Percentiles rank a stretch among this genome's conserved stretches.
Conservation (phyloP, 2,113 vertebrate species). For the Chiloscyllium plagiosum region DNA sequence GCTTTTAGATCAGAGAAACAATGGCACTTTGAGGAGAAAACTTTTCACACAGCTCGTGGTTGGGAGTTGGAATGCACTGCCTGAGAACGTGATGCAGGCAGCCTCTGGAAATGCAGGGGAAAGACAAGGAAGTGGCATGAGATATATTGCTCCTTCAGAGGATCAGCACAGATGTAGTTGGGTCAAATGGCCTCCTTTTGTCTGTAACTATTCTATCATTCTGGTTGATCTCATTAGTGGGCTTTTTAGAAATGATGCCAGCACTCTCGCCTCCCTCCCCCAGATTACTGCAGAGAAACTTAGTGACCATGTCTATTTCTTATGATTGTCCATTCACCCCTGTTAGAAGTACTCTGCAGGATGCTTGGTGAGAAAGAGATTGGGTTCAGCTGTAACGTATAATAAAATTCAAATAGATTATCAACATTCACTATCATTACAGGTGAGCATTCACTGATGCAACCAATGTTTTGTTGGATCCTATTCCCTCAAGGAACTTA, state of each 20-base stretch:
- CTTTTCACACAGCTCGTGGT: no score
- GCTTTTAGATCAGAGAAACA: no score
- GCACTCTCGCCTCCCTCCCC: neutral
- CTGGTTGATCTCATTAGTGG: neutral
- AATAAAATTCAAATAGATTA: neutral
- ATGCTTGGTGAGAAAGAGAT: neutral
- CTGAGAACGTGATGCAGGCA: no score
- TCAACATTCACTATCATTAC: neutral
- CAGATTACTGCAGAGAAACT: neutral
- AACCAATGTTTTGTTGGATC: neutral
- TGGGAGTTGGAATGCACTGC: no score
- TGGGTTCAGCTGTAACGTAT: neutral
- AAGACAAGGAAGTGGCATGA: no score
- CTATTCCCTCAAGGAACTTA: neutral
- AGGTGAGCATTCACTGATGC: neutral
- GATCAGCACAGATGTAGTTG: no score
- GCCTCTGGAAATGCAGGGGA: no score
- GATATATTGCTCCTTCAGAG: no score
- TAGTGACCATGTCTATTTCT: neutral
- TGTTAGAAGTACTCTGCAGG: neutral
- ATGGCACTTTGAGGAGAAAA: no score
- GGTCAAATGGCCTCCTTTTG: no score
- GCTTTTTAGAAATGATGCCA: neutral
- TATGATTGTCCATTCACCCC: neutral
- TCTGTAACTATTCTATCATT: no score